A percentile compares a stretch with the other conserved stretches of the same genome.
These are phyloP conservation scores for Parnassius orleans DNA, from an alignment of 2,888 invertebrate genomes.

Conservation along the genomic window DNA sequence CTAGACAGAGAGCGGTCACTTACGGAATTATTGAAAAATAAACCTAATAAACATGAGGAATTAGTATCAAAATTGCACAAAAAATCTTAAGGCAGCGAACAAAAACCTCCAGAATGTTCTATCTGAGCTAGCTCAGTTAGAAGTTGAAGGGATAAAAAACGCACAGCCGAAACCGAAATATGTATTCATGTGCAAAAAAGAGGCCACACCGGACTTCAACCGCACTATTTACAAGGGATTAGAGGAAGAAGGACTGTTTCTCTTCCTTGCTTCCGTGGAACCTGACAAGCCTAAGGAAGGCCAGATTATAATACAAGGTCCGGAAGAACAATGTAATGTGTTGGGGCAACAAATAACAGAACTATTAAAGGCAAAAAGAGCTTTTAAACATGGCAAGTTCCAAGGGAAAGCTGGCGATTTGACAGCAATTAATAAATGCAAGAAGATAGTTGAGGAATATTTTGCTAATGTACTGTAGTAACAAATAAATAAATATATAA, in stretches of 20 bases:
- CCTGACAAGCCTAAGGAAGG: constrained; percentile 80
- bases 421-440: constrained; percentile 83
- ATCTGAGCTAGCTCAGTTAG: constrained; percentile 85
- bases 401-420: constrained; percentile 89
- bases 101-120: constrained; percentile 85
- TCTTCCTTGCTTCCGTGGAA: constrained; percentile 87
- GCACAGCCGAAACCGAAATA: constrained; percentile 75
- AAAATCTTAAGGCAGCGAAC: constrained; percentile 82
- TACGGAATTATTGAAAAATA: constrained; percentile 85
- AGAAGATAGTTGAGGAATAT: constrained; percentile 80
- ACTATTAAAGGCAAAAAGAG: constrained; percentile 88
- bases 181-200: constrained; percentile 83
- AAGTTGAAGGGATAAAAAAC: constrained; percentile 82
- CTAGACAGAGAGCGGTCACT: constrained; percentile 85
- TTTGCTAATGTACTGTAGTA: constrained; percentile 57
- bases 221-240: constrained; percentile 84
- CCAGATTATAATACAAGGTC: constrained; percentile 80
- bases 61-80: constrained; percentile 88
- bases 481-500: too few relatives aligned
- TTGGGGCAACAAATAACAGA: constrained; percentile 83
- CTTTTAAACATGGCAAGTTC: constrained; percentile 85
- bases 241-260: constrained; percentile 80
- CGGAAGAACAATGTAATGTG: constrained; percentile 73
- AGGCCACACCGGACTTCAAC: constrained; percentile 90
- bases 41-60: constrained; percentile 85